A percentile compares a stretch with the other conserved stretches of the same genome.
Evolutionary conservation across 2,888 invertebrate species (phyloP).

Genomic region (Stenodema calcarata): DNA sequence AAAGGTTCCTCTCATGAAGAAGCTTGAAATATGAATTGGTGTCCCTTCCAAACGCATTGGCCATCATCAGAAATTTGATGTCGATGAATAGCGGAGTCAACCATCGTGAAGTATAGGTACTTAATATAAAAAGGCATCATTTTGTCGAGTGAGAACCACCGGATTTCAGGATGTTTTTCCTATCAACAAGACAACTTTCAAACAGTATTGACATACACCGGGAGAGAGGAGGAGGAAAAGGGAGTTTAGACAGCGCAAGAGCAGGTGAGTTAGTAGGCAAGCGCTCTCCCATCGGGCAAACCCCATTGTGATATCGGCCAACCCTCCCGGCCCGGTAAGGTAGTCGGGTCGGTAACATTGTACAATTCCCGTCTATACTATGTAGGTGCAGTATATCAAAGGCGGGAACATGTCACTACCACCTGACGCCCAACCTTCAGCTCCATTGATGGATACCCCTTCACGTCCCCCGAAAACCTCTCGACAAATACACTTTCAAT

Average conservation of each 20-base stretch:
- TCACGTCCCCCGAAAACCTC: neutral
- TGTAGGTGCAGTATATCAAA: constrained; percentile 43
- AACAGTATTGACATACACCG: neutral
- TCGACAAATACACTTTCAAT: constrained; percentile 43
- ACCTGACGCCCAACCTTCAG: constrained; percentile 32
- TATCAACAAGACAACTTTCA: neutral
- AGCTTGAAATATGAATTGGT: no score
- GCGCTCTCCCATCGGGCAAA: neutral
- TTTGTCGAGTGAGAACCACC: no score
- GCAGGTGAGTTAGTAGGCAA: neutral
- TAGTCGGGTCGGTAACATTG: neutral
- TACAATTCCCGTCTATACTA: neutral
- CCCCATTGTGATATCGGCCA: neutral
- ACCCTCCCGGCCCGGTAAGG: neutral
- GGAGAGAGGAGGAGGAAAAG: neutral
- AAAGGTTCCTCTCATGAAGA: no score
- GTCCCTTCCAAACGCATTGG: no score
- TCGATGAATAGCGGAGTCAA: no score
- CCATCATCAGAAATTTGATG: no score
- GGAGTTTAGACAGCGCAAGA: neutral
- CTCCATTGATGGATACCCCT: constrained; percentile 37
- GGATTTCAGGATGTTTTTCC: neutral
- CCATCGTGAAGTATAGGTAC: no score
- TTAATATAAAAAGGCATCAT: no score
- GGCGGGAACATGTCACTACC: constrained; percentile 36